A percentile compares a stretch with the other conserved stretches of the same genome.
Conservation (phyloP, 2,888 invertebrate species). For the Conchocele bisecta region DNA sequence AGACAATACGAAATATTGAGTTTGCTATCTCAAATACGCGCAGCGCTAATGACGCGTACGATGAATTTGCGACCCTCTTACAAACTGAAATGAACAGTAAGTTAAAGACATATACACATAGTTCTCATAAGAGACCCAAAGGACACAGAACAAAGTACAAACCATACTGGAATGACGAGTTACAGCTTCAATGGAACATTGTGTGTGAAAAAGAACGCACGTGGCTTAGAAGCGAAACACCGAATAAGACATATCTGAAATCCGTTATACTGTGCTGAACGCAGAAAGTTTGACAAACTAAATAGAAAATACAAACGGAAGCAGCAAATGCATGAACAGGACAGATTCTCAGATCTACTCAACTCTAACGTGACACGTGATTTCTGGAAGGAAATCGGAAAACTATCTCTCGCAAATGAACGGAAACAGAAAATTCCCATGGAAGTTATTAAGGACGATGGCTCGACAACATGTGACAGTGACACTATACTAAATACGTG, state of each 20-base stretch:
- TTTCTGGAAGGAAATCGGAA: conserved; percentile 6
- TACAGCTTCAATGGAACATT: background rate
- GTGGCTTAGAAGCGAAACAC: background rate
- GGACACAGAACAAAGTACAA: background rate
- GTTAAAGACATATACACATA: no score
- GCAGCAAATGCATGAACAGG: background rate
- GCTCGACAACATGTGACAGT: background rate
- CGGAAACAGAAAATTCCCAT: background rate
- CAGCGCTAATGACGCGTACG: background rate
- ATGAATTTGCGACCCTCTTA: background rate
- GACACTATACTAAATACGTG: background rate
- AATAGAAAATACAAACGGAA: conserved; percentile 3
- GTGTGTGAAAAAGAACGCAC: background rate
- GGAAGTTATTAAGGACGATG: background rate
- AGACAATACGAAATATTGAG: background rate
- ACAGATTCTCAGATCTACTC: background rate
- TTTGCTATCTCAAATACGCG: background rate
- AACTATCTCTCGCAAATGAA: background rate
- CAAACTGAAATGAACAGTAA: background rate
- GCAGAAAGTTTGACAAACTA: background rate
- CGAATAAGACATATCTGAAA: background rate
- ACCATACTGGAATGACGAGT: background rate
- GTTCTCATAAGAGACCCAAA: no score
- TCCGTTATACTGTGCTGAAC: conserved; percentile 7
- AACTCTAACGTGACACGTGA: background rate